These are phyloP conservation scores for Papilio dardanus DNA, from an alignment of 1,140 invertebrate genomes.

Conservation along the genomic window DNA sequence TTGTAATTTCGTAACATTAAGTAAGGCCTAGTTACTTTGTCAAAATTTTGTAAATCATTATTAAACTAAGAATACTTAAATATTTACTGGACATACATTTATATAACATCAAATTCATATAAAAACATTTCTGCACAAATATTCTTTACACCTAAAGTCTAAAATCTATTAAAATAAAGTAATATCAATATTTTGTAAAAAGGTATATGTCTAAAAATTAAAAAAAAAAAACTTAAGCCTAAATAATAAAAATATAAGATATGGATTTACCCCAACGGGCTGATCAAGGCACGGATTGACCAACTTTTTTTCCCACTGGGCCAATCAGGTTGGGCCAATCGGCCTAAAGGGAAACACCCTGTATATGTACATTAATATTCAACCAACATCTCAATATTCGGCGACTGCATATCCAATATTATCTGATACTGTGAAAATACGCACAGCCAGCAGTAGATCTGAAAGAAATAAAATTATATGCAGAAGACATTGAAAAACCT, in stretches of 20 bases:
- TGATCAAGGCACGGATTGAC: too few species aligned
- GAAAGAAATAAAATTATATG: constrained; percentile 65
- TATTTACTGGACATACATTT: neutral
- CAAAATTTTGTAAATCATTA: too few species aligned
- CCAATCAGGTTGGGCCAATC: too few species aligned
- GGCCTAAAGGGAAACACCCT: too few species aligned
- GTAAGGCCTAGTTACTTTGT: too few species aligned
- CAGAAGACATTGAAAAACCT: too few species aligned
- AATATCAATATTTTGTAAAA: neutral
- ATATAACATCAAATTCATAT: neutral
- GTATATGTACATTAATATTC: constrained; percentile 58
- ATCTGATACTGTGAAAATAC: constrained; percentile 93
- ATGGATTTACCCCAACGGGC: too few species aligned
- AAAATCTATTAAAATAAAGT: neutral
- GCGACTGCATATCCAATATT: constrained; percentile 90
- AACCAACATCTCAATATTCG: constrained; percentile 91
- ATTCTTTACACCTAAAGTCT: neutral
- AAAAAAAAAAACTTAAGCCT: neutral
- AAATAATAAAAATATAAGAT: too few species aligned
- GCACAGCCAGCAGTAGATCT: constrained; percentile 94
- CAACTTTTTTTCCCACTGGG: too few species aligned
- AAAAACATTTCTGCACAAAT: neutral
- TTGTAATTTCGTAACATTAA: too few species aligned
- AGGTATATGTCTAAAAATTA: neutral
- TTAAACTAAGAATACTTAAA: neutral